A percentile compares a stretch with the other conserved stretches of the same genome.
Evolutionary conservation across 2,888 invertebrate genomes (phyloP).

Genomic region (Sphaerophoria taeniata): DNA sequence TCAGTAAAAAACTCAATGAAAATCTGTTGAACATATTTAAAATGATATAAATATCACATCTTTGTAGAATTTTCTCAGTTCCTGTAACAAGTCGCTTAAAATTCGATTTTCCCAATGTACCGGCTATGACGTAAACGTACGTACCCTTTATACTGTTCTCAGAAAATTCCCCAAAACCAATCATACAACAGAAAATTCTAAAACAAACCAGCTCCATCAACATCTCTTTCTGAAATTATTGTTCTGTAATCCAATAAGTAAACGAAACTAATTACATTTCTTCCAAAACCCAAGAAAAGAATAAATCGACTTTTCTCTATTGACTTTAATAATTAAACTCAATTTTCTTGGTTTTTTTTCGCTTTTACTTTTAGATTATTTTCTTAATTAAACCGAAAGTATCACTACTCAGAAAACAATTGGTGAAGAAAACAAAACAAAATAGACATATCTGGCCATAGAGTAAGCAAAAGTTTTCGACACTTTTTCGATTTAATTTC

Average conservation of each 20-base stretch:
- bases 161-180: neutral
- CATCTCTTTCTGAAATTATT: conserved; percentile 33
- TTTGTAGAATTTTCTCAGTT: too few relatives aligned
- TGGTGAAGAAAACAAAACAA: neutral
- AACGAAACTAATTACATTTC: conserved; percentile 80
- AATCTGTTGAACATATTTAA: too few relatives aligned
- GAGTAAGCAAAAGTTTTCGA: conserved; percentile 47
- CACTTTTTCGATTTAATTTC: conserved; percentile 59
- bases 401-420: neutral
- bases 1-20: too few relatives aligned
- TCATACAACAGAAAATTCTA: neutral
- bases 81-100: too few relatives aligned
- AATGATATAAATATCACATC: too few relatives aligned
- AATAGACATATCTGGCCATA: neutral
- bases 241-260: conserved; percentile 77
- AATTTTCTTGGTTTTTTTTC: conserved; percentile 14
- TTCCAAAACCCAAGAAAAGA: neutral
- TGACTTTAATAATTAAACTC: conserved; percentile 70
- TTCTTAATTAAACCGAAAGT: conserved; percentile 8
- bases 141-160: too few relatives aligned
- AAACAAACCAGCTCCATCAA: neutral
- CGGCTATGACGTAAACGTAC: too few relatives aligned
- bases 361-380: conserved; percentile 30
- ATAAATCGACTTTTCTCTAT: conserved; percentile 48
- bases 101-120: too few relatives aligned